A percentile compares a stretch with the other conserved stretches of the same genome.
Evolutionary conservation across 1,140 invertebrate genomes (phyloP).

Genomic region (Antheraea pernyi): DNA sequence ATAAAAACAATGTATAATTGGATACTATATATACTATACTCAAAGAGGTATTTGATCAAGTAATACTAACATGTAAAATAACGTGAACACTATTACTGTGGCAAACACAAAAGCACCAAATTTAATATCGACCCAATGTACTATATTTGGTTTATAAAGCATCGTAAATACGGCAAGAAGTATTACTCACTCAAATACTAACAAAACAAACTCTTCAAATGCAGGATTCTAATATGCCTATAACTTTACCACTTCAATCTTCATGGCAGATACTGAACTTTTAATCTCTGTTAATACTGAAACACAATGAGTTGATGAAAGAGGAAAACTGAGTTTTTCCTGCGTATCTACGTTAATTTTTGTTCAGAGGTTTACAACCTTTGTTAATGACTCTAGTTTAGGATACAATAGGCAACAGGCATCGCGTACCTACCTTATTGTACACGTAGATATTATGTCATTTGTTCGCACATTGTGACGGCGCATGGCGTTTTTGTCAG

Average conservation of each 20-base stretch:
- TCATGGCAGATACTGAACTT: not conserved
- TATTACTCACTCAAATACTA: too few relatives aligned
- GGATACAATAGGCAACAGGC: not conserved
- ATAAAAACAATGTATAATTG: too few relatives aligned
- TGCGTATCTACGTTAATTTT: not conserved
- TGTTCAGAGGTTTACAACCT: not conserved
- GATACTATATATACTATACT: too few relatives aligned
- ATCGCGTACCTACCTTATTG: not conserved
- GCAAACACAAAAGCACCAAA: too few relatives aligned
- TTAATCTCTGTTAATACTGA: not conserved
- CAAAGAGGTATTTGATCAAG: too few relatives aligned
- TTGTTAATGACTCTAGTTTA: not conserved
- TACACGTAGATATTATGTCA: constrained; percentile 7
- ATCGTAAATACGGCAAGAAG: too few relatives aligned
- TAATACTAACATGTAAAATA: too few relatives aligned
- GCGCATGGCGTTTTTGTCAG: constrained; percentile 7
- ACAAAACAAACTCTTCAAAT: not conserved
- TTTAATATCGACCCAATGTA: too few relatives aligned
- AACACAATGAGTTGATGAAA: not conserved
- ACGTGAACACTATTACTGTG: too few relatives aligned
- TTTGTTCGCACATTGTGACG: constrained; percentile 10
- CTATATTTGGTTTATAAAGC: too few relatives aligned
- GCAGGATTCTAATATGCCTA: not conserved
- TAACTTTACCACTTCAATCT: not conserved
- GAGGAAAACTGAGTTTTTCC: not conserved